Base-by-base conservation (phyloP, 2,797 vertebrate genomes). In the Thunnus albacares region DNA sequence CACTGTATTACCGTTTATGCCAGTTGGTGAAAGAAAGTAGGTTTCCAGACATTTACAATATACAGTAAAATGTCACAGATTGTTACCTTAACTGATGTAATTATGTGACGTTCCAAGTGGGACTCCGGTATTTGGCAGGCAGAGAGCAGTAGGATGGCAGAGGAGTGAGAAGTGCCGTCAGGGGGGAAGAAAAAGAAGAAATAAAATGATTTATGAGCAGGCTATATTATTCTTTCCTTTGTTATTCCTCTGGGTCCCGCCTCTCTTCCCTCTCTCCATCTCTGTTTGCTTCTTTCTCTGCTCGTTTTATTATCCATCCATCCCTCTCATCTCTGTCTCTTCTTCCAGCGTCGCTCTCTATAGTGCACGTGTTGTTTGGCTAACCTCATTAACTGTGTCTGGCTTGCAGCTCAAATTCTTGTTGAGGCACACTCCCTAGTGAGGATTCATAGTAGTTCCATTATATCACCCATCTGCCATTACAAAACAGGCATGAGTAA, bases 121-220 rank as follows among this genome's bases (percentile, higher is more conserved):
- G 79, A 86, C 76, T 74, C 52, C 17, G 77, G 58, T 81, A 75
- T 86, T 84, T 89, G 80, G 80, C 78, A 43, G 53, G 18, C 26
- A 3, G 55, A 56, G 63, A 69, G 65, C 41, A 17, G 68, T 64
- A 71, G 68, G 26, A 71, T 63, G 63, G 72, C 79, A 84, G 62
- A 67, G 59, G 52, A 80, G 72, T 58, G 53, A 83, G 68, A 80
- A 43, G 71, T 76, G 53, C 82, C 35, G 35, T 81, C 33, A 65
- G 65, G 68, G 71, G 58, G 43, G 30, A 68, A 57, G 24, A 47
- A 63, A 71, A 56, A 62, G 49, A 47, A 73, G 35, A 72, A 69
- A 75, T 79, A 6, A 77, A 61, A 83, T 86, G 72, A 84, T 91
- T 90, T 85, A 86, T 81, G 78, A 89, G 64, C 43, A 38, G 56